Base-by-base conservation (phyloP, 92 coral and sea anemone species). In the Pocillopora grandis region DNA sequence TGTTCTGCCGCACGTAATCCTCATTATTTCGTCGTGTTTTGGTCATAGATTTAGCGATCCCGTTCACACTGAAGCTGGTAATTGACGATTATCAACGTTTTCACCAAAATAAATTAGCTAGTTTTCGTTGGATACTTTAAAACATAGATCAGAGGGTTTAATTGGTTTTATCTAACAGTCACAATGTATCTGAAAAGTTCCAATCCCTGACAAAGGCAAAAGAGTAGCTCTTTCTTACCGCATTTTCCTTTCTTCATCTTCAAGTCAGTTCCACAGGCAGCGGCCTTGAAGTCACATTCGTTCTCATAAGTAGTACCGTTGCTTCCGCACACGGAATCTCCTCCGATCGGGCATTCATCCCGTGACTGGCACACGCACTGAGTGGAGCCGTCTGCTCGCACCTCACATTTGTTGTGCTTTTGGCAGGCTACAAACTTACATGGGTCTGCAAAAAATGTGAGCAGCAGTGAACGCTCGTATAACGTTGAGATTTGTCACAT, bases 271-370 rank as follows among this genome's bases (percentile, higher is more conserved):
- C 87, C 75, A 61, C 99, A 97, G 11, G 97, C 91, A 5, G 90
- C 87, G 5, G 89, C 91, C 85, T 84, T 88, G 58, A 97, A 91
- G 21, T 85, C 80, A 57, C 99, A 97, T 84, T 91, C 86, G 81
- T 76, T 97, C 60, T 72, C 83, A 73, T 97, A 94, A 0, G 88
- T 88, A 81, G 86, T 87, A 14, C 93, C 86, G 83, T 94, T 84
- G 20, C 90, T 88, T 17, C 97, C 99, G 75, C 99, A 97, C 59
- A 94, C 98, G 37, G 93, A 90, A 60, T 86, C 89, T 1, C 33
- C 66, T 65, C 72, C 65, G 72, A 58, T 27, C 27, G 92, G 91
- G 86, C 99, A 97, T 13, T 85, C 85, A 3, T 80, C 87, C 15
- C 62, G 78, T 20, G 85, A 65, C 62, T 92, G 90, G 86, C 99